Evolutionary conservation across 2,797 vertebrate genomes (phyloP).

Genomic region (Acrossocheilus wenchowensis): DNA sequence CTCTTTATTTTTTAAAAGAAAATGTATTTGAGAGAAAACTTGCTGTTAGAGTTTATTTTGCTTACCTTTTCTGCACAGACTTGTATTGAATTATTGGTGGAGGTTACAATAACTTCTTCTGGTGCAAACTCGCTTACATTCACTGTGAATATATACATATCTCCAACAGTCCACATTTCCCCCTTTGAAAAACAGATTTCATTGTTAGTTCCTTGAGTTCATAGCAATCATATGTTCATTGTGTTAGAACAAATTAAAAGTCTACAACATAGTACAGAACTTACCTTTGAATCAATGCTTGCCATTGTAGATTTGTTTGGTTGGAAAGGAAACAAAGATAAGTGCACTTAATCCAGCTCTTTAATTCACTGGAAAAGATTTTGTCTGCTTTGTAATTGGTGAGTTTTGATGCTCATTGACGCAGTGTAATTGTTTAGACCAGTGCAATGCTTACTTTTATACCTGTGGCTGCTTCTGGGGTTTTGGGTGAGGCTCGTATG

Average conservation of each 20-base stretch:
- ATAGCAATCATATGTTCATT: neutral
- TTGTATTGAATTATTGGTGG: conserved; percentile 89
- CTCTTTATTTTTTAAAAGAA: neutral
- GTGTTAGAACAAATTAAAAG: neutral
- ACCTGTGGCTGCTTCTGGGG: conserved; percentile 34
- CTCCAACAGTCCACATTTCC: conserved; percentile 81
- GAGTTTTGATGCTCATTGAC: neutral
- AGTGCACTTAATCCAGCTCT: neutral
- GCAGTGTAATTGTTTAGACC: neutral
- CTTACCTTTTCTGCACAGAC: conserved; percentile 91
- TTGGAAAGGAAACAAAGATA: neutral
- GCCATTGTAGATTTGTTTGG: conserved; percentile 38
- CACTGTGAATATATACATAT: conserved; percentile 87
- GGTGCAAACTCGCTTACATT: conserved; percentile 88
- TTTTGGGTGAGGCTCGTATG: conserved; percentile 60
- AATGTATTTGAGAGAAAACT: neutral
- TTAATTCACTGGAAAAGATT: neutral
- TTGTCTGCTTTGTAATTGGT: neutral
- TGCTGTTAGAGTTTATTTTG: neutral
- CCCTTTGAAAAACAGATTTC: conserved; percentile 66
- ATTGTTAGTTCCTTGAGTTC: neutral
- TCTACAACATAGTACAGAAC: conserved; percentile 10
- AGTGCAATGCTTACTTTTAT: conserved; percentile 15
- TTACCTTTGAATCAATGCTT: conserved; percentile 44
- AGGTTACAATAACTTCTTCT: conserved; percentile 87